Conservation (phyloP, 2,113 vertebrate species). For the Tragelaphus imberbis region DNA sequence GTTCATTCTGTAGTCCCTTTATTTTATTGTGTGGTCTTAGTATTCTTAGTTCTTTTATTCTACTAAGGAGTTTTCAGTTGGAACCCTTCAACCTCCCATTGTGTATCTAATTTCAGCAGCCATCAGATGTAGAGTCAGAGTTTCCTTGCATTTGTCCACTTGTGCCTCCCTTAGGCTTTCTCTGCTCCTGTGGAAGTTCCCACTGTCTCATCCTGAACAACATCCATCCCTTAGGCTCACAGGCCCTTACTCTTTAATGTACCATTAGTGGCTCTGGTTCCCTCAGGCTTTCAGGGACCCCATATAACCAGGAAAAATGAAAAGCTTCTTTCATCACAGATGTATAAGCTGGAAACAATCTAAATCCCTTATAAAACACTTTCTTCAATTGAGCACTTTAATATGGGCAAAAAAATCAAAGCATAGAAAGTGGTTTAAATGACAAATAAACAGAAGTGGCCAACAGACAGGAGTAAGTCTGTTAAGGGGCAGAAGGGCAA, state of each 20-base stretch:
- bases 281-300: not conserved
- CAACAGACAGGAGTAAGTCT: not conserved
- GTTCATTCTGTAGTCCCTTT: not conserved
- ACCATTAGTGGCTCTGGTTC: not conserved
- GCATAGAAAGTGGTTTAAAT: not conserved
- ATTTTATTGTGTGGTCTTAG: not conserved
- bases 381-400: not conserved
- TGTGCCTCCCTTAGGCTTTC: not conserved
- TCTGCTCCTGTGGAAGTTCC: not conserved
- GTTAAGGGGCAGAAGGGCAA: not conserved
- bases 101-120: not conserved
- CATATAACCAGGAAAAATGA: not conserved
- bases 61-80: not conserved
- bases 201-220: not conserved
- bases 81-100: rapidly evolving
- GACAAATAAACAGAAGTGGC: not conserved
- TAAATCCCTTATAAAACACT: not conserved
- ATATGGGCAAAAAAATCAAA: not conserved
- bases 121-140: not conserved
- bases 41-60: not conserved
- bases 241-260: not conserved
- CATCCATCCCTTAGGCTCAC: not conserved
- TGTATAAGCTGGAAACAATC: not conserved
- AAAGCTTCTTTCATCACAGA: not conserved
- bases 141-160: not conserved